Percentiles rank a stretch among this genome's conserved stretches.
These are phyloP conservation scores for Anodontia alba DNA, from an alignment of 2,888 invertebrate species.

Conservation along the genomic window DNA sequence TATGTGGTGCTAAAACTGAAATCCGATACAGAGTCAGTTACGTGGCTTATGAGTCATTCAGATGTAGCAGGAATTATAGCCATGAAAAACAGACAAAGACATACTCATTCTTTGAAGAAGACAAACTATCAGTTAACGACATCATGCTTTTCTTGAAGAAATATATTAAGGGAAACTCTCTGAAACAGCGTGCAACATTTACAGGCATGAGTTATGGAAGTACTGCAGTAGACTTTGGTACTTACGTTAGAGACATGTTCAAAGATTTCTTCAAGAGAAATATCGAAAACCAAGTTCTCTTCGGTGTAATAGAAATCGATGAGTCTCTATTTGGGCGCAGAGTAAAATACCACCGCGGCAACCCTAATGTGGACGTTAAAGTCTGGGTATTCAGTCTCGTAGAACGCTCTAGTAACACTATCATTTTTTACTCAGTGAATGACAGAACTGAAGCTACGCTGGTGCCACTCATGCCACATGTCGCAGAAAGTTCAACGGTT, in stretches of 20 bases:
- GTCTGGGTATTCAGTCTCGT: slow-evolving; percentile 48
- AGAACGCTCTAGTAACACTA: slow-evolving; percentile 22
- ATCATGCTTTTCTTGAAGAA: slow-evolving; percentile 23
- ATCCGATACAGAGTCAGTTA: neutral
- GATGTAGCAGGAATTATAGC: neutral
- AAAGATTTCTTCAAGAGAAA: neutral
- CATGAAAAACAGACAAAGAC: neutral
- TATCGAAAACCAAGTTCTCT: neutral
- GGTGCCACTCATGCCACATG: slow-evolving; percentile 23
- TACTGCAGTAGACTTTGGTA: slow-evolving; percentile 27
- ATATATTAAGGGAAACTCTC: slow-evolving; percentile 23
- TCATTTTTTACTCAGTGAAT: slow-evolving; percentile 21
- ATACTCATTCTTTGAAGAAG: slow-evolving; percentile 11
- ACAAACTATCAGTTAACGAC: neutral
- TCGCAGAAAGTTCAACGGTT: slow-evolving; percentile 18
- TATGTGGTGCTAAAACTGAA: neutral
- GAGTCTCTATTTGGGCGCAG: slow-evolving; percentile 23
- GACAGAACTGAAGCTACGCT: slow-evolving; percentile 16
- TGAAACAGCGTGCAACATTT: slow-evolving; percentile 22
- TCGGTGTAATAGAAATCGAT: neutral
- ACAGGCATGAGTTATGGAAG: slow-evolving; percentile 28
- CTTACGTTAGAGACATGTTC: slow-evolving; percentile 23
- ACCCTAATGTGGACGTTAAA: slow-evolving; percentile 18
- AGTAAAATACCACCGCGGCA: slow-evolving; percentile 40
- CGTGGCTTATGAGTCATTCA: neutral